Percentiles rank a stretch among this genome's conserved stretches.
Conservation (phyloP, 2,113 vertebrate genomes). For the Grammomys surdaster region DNA sequence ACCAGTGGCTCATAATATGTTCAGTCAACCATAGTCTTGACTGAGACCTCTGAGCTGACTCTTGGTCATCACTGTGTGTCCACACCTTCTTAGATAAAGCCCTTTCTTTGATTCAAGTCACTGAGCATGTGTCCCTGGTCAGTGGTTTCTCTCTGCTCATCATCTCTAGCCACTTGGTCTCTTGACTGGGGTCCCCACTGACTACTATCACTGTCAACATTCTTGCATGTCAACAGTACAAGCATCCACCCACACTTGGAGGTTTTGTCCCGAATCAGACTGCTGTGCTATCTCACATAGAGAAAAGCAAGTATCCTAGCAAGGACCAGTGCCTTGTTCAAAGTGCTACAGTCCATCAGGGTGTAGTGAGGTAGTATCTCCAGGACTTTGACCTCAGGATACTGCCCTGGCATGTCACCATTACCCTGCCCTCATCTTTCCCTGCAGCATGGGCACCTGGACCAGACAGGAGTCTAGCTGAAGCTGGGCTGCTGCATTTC, state of each 20-base stretch:
- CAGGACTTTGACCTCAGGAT: neutral
- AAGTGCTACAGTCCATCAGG: neutral
- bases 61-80: neutral
- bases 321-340: neutral
- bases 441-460: neutral
- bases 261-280: neutral
- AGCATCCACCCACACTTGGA: neutral
- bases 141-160: neutral
- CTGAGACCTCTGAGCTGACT: neutral
- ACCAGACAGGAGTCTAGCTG: neutral
- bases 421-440: neutral
- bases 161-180: neutral
- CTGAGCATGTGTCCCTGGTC: neutral
- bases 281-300: neutral
- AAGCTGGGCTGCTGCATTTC: neutral
- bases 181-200: neutral
- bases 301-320: neutral
- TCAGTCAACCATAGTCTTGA: neutral
- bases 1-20: neutral
- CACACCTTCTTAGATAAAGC: neutral
- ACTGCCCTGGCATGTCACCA: neutral
- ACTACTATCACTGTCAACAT: neutral
- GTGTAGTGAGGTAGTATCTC: neutral
- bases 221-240: neutral
- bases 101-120: neutral